Base-by-base conservation (phyloP, 2,888 invertebrate species). In the Pandemis corylana region DNA sequence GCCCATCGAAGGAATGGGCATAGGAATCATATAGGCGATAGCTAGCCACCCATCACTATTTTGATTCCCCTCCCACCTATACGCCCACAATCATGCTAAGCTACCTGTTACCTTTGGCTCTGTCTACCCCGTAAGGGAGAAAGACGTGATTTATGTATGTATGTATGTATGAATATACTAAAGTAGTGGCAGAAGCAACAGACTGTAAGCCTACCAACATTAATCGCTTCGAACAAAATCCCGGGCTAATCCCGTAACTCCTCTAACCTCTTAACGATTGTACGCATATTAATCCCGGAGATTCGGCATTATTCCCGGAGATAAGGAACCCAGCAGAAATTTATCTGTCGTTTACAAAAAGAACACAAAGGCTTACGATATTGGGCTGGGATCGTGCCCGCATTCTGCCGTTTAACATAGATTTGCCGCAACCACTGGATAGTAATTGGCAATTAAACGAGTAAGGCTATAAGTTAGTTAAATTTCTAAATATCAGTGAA, bases 271-370 rank as follows among this genome's bases (percentile, higher is more conserved):
- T 68, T 53, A 68, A 53, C 36, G 51, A 53, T 44, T 49, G 41
- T 59, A 15, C 56, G 53, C 46, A 56, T 73, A 68, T 64, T 73
- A 41, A 44, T 68, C 65, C 44, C n/a, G 69, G 53, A 63, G 41
- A 10, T 36, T 46, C 12, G 61, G 36, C 70, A 66, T 75, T 83
- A 85, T 84, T 84, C 86, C 84, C 82, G 12, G 6, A 88, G 86
- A 89, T 88, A 87, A 87, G 61, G 61, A 51, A 41, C 82, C 81
- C 82, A 76, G 76, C 79, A 82, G 81, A 82, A 84, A 87, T 86
- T 85, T 88, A 88, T 87, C 87, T 88, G 88, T 87, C 89, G 84
- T 83, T 84, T 81, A 82, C 88, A 88, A 89, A 89, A 88, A 88
- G 84, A 82, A 78, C 79, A 88, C 87, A 88, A 89, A 86, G 82